phyloP scores from a whole-genome alignment of 2,113 vertebrate species.

The Oreotrochilus melanogaster region DNA sequence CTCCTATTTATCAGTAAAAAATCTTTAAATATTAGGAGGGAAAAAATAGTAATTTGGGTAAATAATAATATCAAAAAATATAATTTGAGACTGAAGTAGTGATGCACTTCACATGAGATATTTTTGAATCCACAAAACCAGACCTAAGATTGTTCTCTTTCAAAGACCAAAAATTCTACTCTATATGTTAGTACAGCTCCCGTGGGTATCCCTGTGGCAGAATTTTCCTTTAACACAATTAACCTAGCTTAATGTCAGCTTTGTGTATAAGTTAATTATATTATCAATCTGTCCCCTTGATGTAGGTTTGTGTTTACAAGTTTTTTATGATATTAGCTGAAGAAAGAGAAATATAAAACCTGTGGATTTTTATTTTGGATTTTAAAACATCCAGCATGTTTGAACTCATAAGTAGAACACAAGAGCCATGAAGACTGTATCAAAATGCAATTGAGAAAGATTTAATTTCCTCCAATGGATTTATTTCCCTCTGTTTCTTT shows the following conservation, averaged over 20 bases:
- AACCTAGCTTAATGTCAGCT: conserved; percentile 1
- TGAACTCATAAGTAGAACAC: not conserved
- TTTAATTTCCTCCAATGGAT: not conserved
- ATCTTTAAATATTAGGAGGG: not conserved
- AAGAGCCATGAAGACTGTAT: not conserved
- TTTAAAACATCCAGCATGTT: not conserved
- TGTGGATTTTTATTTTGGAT: not conserved
- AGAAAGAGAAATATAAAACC: not conserved
- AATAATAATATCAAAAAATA: not conserved
- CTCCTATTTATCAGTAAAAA: not conserved
- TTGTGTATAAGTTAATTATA: conserved; percentile 44
- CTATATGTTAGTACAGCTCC: not conserved
- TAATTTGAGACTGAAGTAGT: not conserved
- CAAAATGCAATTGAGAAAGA: not conserved
- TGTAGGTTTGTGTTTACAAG: not conserved
- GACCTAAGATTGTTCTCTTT: not conserved
- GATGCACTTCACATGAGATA: not conserved
- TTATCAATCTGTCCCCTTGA: conserved; percentile 22
- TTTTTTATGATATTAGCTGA: not conserved
- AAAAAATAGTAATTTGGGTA: not conserved
- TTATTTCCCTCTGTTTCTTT: not conserved
- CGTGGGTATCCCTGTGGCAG: not conserved
- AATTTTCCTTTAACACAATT: conserved; percentile 22
- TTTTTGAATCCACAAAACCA: not conserved
- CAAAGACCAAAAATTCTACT: not conserved